Evolutionary conservation across 1,140 invertebrate species (phyloP).

Genomic region (Geopemphigus sp.): DNA sequence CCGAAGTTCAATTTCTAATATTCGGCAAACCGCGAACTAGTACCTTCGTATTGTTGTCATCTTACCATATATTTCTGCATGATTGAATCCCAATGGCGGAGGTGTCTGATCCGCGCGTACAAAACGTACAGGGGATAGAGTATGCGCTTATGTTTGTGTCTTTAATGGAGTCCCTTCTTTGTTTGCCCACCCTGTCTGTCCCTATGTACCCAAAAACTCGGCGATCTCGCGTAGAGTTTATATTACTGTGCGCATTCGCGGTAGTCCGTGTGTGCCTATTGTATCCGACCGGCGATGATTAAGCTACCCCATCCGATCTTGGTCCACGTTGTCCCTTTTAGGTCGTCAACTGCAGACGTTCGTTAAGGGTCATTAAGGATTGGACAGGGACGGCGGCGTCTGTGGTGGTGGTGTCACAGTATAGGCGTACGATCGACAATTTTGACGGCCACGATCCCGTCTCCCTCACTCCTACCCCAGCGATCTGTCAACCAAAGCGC

Average conservation of each 20-base stretch:
- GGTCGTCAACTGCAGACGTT: slow-evolving; percentile 45
- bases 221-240: background rate
- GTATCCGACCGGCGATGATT: slow-evolving; percentile 21
- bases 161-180: slow-evolving; percentile 25
- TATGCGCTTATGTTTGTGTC: slow-evolving; percentile 17
- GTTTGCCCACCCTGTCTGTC: background rate
- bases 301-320: slow-evolving; percentile 21
- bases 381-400: background rate
- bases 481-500: background rate
- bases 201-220: background rate
- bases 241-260: background rate
- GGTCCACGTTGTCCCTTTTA: background rate
- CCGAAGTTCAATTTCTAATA: background rate
- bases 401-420: background rate
- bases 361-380: slow-evolving; percentile 48
- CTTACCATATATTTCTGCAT: background rate
- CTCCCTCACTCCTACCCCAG: background rate
- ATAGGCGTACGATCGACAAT: slow-evolving; percentile 15
- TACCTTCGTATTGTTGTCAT: background rate
- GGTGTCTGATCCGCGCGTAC: background rate
- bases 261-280: slow-evolving; percentile 4
- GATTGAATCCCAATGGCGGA: slow-evolving; percentile 27
- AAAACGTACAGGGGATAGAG: background rate
- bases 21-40: background rate
- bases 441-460: slow-evolving; percentile 35